Conservation (phyloP, 1,140 invertebrate genomes). For the Elysia chlorotica region DNA sequence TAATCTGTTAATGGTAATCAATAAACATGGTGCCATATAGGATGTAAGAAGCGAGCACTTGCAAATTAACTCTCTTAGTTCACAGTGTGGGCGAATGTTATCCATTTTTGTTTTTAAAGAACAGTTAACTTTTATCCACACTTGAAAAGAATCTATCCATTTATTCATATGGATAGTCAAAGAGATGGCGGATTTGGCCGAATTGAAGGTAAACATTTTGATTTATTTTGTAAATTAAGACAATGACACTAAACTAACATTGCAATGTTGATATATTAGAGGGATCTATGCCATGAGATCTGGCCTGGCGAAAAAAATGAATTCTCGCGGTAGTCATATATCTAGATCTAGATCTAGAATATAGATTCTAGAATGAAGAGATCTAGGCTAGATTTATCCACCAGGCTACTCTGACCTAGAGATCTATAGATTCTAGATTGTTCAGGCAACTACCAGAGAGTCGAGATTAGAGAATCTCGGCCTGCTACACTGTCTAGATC, state of each 20-base stretch:
- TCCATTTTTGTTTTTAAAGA: background rate
- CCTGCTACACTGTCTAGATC: background rate
- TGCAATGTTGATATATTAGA: background rate
- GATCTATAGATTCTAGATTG: background rate
- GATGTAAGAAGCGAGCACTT: too few species aligned
- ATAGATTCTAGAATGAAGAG: too few species aligned
- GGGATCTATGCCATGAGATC: background rate
- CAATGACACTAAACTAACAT: too few species aligned
- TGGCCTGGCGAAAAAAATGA: background rate
- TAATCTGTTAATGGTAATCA: too few species aligned
- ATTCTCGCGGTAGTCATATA: background rate
- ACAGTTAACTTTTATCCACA: too few species aligned
- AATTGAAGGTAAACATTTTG: slow-evolving; percentile 19
- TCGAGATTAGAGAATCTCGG: too few species aligned
- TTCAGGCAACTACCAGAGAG: too few species aligned
- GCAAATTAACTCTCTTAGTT: too few species aligned
- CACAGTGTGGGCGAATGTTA: slow-evolving; percentile 6
- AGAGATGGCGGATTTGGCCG: slow-evolving; percentile 21
- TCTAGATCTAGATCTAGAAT: background rate
- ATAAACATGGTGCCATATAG: too few species aligned
- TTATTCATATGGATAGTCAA: slow-evolving; percentile 7
- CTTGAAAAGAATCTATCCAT: slow-evolving; percentile 7
- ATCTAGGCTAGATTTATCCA: too few species aligned
- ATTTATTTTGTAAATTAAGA: too few species aligned
- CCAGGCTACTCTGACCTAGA: background rate